phyloP scores from a whole-genome alignment of 92 coral and sea anemone species.

The Anthopleura xanthogrammica region DNA sequence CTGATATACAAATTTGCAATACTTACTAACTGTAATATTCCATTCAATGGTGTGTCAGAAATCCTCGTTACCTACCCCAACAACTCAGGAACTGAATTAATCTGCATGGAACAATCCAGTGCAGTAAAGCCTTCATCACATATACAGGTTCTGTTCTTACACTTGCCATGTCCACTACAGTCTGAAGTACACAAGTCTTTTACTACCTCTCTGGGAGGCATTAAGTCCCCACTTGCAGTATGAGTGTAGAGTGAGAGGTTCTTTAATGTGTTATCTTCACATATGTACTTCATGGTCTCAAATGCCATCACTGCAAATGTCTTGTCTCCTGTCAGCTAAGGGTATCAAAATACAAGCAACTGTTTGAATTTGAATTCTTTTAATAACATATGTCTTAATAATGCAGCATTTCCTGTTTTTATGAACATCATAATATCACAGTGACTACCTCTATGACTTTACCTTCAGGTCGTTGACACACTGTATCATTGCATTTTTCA shows the following conservation, averaged over 20 bases:
- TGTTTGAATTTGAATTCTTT: no score
- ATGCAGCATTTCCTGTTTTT: no score
- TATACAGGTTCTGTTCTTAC: conserved; percentile 62
- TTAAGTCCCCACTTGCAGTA: conserved; percentile 38
- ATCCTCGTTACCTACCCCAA: conserved; percentile 34
- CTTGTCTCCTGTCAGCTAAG: conserved; percentile 44
- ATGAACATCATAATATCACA: no score
- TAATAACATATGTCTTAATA: no score
- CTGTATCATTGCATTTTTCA: conserved; percentile 32
- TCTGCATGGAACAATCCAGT: conserved; percentile 64
- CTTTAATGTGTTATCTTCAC: conserved; percentile 45
- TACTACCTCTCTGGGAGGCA: conserved; percentile 48
- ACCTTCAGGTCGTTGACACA: conserved; percentile 60
- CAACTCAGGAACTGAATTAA: conserved; percentile 52
- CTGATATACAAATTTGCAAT: neutral
- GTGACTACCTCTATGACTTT: neutral
- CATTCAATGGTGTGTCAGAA: no score
- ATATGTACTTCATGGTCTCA: conserved; percentile 41
- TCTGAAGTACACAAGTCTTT: conserved; percentile 68
- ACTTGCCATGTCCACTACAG: conserved; percentile 69
- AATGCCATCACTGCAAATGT: conserved; percentile 43
- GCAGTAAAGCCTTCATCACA: conserved; percentile 68
- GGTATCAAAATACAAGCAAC: neutral
- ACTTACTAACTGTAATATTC: no score
- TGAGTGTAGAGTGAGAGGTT: conserved; percentile 30